phyloP scores from a whole-genome alignment of 2,888 invertebrate genomes.

The Acheta domesticus region DNA sequence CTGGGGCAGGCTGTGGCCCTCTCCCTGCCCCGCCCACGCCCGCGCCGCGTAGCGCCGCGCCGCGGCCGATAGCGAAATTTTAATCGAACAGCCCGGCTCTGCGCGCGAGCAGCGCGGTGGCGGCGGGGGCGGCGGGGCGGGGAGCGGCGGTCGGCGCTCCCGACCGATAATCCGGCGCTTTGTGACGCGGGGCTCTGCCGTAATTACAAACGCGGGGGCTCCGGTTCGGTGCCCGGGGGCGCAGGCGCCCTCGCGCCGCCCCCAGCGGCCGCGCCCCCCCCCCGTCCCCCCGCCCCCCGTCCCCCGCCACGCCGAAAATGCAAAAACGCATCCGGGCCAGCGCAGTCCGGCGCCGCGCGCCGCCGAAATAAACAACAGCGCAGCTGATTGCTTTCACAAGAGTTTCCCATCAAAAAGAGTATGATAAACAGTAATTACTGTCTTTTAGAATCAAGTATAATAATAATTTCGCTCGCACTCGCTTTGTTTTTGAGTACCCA shows the following conservation, averaged over 20 bases:
- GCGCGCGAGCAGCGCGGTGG: not conserved
- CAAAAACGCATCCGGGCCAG: too few species aligned
- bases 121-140: not conserved
- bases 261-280: not conserved
- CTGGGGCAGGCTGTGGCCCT: too few species aligned
- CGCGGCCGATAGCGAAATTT: not conserved
- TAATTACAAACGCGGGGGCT: not conserved
- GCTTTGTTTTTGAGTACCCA: too few species aligned
- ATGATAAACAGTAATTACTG: too few species aligned
- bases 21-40: not conserved
- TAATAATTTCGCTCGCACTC: too few species aligned
- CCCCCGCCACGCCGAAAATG: too few species aligned
- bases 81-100: not conserved
- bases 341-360: too few species aligned
- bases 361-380: too few species aligned
- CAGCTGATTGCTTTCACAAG: too few species aligned
- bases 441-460: too few species aligned
- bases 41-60: not conserved
- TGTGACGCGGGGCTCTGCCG: not conserved
- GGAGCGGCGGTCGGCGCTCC: not conserved
- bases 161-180: slow-evolving; percentile 7
- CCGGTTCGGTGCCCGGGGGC: not conserved
- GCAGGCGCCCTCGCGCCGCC: not conserved
- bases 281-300: not conserved
- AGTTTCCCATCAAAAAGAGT: too few species aligned